phyloP scores from a whole-genome alignment of 2,888 invertebrate genomes.

The Agrotis clavis region DNA sequence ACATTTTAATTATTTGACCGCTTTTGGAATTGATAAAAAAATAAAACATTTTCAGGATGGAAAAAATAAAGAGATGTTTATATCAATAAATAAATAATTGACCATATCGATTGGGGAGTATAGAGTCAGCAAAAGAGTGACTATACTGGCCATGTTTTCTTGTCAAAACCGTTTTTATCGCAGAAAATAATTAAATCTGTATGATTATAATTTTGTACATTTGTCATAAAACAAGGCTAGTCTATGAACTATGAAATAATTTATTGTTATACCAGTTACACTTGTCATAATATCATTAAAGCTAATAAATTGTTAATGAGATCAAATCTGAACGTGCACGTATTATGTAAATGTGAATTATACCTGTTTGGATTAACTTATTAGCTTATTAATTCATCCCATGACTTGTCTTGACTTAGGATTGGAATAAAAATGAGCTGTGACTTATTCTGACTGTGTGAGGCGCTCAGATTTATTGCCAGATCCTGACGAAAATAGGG shows the following conservation, averaged over 20 bases:
- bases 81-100: no score
- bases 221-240: background rate
- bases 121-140: no score
- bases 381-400: constrained; percentile 53
- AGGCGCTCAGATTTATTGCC: constrained; percentile 13
- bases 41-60: background rate
- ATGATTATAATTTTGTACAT: background rate
- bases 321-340: constrained; percentile 67
- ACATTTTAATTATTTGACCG: no score
- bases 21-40: background rate
- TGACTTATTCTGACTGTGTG: constrained; percentile 10
- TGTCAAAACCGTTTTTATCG: background rate
- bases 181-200: background rate
- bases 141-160: background rate
- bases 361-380: constrained; percentile 56
- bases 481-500: constrained; percentile 16
- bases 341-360: constrained; percentile 60
- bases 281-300: constrained; percentile 56
- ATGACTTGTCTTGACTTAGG: constrained; percentile 38
- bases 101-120: no score
- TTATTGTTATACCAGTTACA: constrained; percentile 24
- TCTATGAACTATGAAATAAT: constrained; percentile 22
- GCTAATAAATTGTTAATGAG: constrained; percentile 69
- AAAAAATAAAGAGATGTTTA: background rate
- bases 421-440: constrained; percentile 52